Evolutionary conservation across 1,140 invertebrate species (phyloP), one percentile per base, ranked within the genome.

Genomic region (Heliconius melpomene): DNA sequence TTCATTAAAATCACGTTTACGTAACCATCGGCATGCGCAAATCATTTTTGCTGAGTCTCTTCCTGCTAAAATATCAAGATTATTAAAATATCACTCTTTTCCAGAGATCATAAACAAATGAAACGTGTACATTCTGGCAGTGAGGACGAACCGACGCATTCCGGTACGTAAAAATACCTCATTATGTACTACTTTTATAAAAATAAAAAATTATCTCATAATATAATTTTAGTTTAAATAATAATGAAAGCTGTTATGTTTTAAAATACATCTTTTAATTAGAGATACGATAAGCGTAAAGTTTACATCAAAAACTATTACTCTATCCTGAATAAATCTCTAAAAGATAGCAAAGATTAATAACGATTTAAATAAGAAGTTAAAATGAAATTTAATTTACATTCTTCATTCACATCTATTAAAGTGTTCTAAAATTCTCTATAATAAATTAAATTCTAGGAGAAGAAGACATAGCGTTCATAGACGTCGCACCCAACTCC

Each of bases 391-490:
- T 52, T 52, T 20, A 7, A 52, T 52, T 52, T 52, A 52, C 16
- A 52, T 52, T 52, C 50, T 16, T 52, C 18, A 46, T 46, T 16
- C 13, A 11, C 13, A 46, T 46, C 40, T 46, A 32, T 32, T 7
- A 7, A 32, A 32, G 32, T 32, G 6, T 32, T 7, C 9, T 16
- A 66, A 66, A 29, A 26, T 26, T 66, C 60, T 66, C 9, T 6
- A 40, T 72, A 13, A 57, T 38, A 29, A 57, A 70, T 79, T 38
- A 83, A 74, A 81, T 95, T 95, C 88, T 95, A 96, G 96, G 96
- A 77, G 96, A 96, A 94, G 97, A 97, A 93, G 97, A 97, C 88
- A 97, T 97, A 87, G 97, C 97, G 75, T 97, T 98, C 94, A 97
- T 98, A 92, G 97, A 98, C 92, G 95, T 97, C 72, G 96, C 96